Conservation (phyloP, 37 sponge, comb jelly and placozoan genomes). For the Mnemiopsis leidyi region DNA sequence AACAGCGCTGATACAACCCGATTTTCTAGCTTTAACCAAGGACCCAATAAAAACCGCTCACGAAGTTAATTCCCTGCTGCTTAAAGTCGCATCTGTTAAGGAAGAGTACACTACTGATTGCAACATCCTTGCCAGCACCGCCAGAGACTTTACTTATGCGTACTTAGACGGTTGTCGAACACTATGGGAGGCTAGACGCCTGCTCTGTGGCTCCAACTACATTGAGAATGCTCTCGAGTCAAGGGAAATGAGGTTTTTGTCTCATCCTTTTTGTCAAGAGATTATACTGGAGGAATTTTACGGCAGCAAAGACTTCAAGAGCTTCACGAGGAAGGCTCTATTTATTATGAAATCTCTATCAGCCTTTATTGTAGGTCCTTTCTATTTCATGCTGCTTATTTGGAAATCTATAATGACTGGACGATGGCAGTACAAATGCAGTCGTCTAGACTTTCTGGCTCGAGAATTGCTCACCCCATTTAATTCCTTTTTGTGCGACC, state of each 20-base stretch:
- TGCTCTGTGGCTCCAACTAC: not conserved
- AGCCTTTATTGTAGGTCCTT: not conserved
- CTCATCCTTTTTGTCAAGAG: conserved; percentile 63
- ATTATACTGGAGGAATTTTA: conserved; percentile 40
- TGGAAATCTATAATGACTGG: not conserved
- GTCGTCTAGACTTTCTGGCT: not conserved
- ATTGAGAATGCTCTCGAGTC: conserved; percentile 9
- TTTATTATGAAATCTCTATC: not conserved
- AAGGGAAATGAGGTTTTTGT: not conserved
- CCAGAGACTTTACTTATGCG: not conserved
- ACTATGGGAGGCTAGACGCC: conserved; percentile 36
- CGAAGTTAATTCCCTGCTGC: not conserved
- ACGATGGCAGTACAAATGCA: not conserved
- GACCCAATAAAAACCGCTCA: conserved; percentile 50
- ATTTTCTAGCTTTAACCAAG: not conserved
- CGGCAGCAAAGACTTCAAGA: not conserved
- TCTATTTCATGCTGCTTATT: not conserved
- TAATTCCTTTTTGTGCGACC: not conserved
- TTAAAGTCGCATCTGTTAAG: not conserved
- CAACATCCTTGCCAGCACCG: not conserved
- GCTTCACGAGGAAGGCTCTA: not conserved
- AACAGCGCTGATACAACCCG: not conserved
- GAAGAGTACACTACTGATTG: conserved; percentile 44
- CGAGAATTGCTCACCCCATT: not conserved
- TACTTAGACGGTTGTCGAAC: conserved; percentile 37